Conservation (phyloP, 2,888 invertebrate genomes). For the Aleiodes alternator region DNA sequence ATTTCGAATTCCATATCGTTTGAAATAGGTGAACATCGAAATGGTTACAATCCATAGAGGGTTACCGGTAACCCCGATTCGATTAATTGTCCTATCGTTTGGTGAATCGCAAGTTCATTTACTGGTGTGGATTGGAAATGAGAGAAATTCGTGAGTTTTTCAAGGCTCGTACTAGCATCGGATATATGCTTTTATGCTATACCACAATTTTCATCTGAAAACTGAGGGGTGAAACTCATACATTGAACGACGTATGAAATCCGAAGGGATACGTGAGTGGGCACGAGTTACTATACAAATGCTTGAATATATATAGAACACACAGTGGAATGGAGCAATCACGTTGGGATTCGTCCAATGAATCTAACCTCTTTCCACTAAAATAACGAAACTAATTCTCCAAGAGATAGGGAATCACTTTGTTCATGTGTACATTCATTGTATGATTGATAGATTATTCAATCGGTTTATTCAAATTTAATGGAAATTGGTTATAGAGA, state of each 20-base stretch:
- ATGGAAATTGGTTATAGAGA: too few species aligned
- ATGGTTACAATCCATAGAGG: conserved; percentile 26
- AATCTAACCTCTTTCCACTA: neutral
- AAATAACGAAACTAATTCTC: conserved; percentile 19
- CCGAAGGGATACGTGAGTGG: conserved; percentile 19
- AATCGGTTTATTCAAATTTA: too few species aligned
- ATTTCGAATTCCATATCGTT: conserved; percentile 14
- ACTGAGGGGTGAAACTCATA: conserved; percentile 27
- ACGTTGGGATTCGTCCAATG: conserved; percentile 10
- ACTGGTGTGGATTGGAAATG: conserved; percentile 46
- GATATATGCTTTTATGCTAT: neutral
- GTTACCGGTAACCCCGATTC: conserved; percentile 60
- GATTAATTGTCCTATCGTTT: conserved; percentile 65
- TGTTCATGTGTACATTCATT: neutral
- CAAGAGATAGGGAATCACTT: conserved; percentile 1
- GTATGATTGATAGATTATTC: too few species aligned
- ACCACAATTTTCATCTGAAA: conserved; percentile 18
- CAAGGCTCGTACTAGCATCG: conserved; percentile 45
- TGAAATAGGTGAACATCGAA: neutral
- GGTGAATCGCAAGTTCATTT: conserved; percentile 57
- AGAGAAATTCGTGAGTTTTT: conserved; percentile 56
- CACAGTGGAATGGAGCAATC: conserved; percentile 7
- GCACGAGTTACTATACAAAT: conserved; percentile 11
- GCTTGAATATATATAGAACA: neutral
- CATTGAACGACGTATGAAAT: conserved; percentile 29